phyloP scores from a whole-genome alignment of 2,797 vertebrate species.

The Pseudochaenichthys georgianus region DNA sequence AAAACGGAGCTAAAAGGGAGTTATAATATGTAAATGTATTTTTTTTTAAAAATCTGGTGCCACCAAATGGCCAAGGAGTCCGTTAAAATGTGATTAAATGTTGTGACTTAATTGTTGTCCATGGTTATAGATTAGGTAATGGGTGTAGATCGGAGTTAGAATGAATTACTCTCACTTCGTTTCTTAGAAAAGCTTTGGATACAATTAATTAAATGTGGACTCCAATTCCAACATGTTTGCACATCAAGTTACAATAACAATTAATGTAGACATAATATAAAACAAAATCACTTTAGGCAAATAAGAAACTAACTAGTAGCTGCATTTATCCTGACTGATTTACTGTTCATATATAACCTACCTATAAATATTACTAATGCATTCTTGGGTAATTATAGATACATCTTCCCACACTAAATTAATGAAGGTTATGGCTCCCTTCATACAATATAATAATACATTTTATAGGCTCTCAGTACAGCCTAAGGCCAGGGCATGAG shows the following conservation, averaged over 20 bases:
- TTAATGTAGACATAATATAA: slow-evolving; percentile 12
- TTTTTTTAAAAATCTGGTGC: too few species aligned
- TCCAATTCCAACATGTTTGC: slow-evolving; percentile 2
- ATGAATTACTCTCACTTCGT: not conserved
- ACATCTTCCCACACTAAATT: slow-evolving; percentile 42
- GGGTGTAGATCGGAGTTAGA: not conserved
- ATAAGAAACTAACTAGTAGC: slow-evolving; percentile 16
- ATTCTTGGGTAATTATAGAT: slow-evolving; percentile 49
- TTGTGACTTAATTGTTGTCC: not conserved
- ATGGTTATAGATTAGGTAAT: not conserved
- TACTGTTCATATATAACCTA: not conserved
- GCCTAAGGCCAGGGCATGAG: slow-evolving; percentile 31
- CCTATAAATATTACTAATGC: slow-evolving; percentile 7
- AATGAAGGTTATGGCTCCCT: slow-evolving; percentile 51
- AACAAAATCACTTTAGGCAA: slow-evolving; percentile 16
- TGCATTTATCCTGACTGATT: slow-evolving; percentile 8
- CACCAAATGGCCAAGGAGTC: not conserved
- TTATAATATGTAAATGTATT: not conserved
- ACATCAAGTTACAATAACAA: not conserved
- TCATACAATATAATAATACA: slow-evolving; percentile 28
- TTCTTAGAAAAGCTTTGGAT: not conserved
- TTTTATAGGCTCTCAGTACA: slow-evolving; percentile 32
- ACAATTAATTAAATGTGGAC: not conserved
- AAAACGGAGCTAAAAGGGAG: not conserved
- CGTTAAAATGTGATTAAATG: not conserved